Conservation (phyloP, 2,113 vertebrate genomes). For the Phocoena sinus region DNA sequence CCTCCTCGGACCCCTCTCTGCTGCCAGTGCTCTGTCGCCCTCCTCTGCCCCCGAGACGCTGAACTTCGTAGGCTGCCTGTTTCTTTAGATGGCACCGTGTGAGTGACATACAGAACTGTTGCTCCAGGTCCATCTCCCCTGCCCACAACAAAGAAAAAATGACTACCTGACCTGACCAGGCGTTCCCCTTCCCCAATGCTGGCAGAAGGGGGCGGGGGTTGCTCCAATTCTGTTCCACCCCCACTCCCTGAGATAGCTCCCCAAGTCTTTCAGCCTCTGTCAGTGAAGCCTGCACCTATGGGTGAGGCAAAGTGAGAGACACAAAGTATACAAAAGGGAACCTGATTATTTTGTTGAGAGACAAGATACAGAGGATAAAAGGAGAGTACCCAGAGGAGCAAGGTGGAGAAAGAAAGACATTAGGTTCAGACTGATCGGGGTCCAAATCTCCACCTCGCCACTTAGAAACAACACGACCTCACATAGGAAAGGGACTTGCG, state of each 20-base stretch:
- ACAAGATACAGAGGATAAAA: too few relatives aligned
- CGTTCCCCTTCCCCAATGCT: background rate
- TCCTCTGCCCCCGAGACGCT: background rate
- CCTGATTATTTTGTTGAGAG: background rate
- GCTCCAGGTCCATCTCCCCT: background rate
- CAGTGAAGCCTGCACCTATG: background rate
- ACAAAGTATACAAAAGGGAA: background rate
- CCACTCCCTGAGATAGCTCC: background rate
- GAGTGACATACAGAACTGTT: background rate
- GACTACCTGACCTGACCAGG: background rate
- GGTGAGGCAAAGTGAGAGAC: background rate
- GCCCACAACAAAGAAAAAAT: background rate
- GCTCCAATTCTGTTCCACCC: background rate
- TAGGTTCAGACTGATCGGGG: background rate
- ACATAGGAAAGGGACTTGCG: background rate
- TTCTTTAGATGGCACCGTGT: background rate
- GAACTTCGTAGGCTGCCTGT: background rate
- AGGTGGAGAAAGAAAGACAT: background rate
- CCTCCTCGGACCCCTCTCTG: background rate
- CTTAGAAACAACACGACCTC: background rate
- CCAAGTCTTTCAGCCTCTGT: background rate
- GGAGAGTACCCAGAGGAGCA: background rate
- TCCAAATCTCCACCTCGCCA: rapidly evolving
- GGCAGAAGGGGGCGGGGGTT: background rate
- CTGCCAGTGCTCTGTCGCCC: too few relatives aligned